Percentiles rank a stretch among this genome's conserved stretches.
Conservation (phyloP, 1,140 invertebrate species). For the Oreohelix idahoensis region DNA sequence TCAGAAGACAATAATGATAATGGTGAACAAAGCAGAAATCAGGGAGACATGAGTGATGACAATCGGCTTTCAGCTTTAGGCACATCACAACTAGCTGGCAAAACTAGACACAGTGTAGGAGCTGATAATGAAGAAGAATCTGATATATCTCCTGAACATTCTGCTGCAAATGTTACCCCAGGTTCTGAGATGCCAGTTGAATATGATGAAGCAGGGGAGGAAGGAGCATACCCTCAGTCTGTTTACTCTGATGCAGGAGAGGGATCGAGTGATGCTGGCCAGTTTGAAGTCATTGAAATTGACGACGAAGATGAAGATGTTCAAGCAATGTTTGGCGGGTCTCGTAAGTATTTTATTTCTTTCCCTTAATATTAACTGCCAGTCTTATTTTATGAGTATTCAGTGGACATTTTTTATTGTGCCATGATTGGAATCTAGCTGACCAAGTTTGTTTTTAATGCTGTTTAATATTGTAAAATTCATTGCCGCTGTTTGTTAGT, state of each 20-base stretch:
- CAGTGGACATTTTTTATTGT: no score
- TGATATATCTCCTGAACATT: not conserved
- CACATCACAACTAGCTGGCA: not conserved
- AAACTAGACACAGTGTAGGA: not conserved
- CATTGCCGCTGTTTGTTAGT: no score
- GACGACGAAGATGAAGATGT: slow-evolving; percentile 32
- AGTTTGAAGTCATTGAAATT: slow-evolving; percentile 38
- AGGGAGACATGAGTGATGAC: not conserved
- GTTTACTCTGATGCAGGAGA: slow-evolving; percentile 26
- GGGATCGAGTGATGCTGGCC: slow-evolving; percentile 12
- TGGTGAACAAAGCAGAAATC: not conserved
- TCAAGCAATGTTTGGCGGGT: slow-evolving; percentile 17
- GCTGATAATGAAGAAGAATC: no score
- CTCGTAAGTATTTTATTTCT: slow-evolving; percentile 1
- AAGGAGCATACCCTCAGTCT: slow-evolving; percentile 31
- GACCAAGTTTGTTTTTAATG: no score
- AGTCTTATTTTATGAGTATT: slow-evolving; percentile 6
- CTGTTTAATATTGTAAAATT: no score
- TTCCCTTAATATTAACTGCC: slow-evolving; percentile 6
- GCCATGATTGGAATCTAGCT: no score
- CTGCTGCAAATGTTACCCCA: not conserved
- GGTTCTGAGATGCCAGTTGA: slow-evolving; percentile 20
- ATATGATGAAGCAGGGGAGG: slow-evolving; percentile 32
- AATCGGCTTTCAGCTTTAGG: not conserved
- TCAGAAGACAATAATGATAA: not conserved